Conservation (phyloP, 2,888 invertebrate species). For the Synanthedon myopaeformis region DNA sequence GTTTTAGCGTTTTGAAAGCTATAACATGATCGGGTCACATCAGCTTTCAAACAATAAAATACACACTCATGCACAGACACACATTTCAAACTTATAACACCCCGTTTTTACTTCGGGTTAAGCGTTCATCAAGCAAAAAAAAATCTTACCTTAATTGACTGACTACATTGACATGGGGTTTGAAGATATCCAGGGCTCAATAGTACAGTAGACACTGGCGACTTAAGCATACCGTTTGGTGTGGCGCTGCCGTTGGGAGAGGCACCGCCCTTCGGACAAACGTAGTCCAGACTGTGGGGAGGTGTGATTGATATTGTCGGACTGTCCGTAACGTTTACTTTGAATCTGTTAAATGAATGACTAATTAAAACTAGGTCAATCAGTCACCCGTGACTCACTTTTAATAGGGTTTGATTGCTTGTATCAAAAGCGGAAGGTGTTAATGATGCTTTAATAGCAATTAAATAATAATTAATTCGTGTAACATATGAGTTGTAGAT, state of each 20-base stretch:
- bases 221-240: constrained; percentile 53
- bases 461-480: neutral
- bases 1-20: no score
- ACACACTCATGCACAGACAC: no score
- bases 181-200: constrained; percentile 58
- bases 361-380: neutral
- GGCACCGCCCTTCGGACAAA: constrained; percentile 44
- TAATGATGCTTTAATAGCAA: neutral
- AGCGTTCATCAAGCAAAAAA: no score
- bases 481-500: no score
- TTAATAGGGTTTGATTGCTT: neutral
- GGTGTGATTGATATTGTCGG: constrained; percentile 61
- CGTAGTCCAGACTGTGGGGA: constrained; percentile 59
- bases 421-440: neutral
- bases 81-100: no score
- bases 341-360: constrained; percentile 28
- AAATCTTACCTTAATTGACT: constrained; percentile 46
- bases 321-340: constrained; percentile 53
- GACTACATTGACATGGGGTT: constrained; percentile 59
- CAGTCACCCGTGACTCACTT: neutral
- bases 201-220: constrained; percentile 50
- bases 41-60: no score
- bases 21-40: no score
- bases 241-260: constrained; percentile 58
- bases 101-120: no score